Percentiles rank a stretch among this genome's conserved stretches.
Conservation (phyloP, 2,113 vertebrate species). For the Spea bombifrons region DNA sequence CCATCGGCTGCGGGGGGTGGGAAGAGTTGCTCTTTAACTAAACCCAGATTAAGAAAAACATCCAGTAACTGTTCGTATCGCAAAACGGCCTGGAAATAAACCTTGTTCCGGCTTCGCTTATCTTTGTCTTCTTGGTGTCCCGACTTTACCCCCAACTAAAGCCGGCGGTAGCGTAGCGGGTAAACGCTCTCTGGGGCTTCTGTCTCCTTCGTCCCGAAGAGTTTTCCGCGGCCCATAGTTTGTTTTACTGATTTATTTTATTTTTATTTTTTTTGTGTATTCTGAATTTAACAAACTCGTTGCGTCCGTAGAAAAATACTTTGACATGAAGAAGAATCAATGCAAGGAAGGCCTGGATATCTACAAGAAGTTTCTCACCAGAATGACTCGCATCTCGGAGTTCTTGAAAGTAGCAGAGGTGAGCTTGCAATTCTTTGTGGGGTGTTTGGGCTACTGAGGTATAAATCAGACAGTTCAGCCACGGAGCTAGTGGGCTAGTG, state of each 20-base stretch:
- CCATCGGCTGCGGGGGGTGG: background rate
- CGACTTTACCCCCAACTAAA: no score
- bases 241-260: background rate
- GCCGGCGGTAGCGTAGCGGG: no score
- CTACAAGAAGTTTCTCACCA: slow-evolving; percentile 97
- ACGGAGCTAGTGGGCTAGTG: no score
- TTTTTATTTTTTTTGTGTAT: background rate
- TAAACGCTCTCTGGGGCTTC: background rate
- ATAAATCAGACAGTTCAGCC: no score
- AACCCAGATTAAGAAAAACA: no score
- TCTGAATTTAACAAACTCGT: background rate
- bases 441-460: no score
- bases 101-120: no score
- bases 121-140: no score
- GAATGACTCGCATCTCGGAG: slow-evolving; percentile 97
- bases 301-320: slow-evolving; percentile 85
- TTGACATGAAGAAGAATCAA: slow-evolving; percentile 98
- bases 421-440: slow-evolving; percentile 41
- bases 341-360: slow-evolving; percentile 98
- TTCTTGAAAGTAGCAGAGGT: slow-evolving; percentile 99
- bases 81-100: no score
- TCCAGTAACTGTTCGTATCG: no score
- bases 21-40: no score
- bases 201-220: no score
- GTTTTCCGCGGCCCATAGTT: background rate